phyloP scores from a whole-genome alignment of 2,797 vertebrate genomes.

The Melanotaenia parkinsoni region DNA sequence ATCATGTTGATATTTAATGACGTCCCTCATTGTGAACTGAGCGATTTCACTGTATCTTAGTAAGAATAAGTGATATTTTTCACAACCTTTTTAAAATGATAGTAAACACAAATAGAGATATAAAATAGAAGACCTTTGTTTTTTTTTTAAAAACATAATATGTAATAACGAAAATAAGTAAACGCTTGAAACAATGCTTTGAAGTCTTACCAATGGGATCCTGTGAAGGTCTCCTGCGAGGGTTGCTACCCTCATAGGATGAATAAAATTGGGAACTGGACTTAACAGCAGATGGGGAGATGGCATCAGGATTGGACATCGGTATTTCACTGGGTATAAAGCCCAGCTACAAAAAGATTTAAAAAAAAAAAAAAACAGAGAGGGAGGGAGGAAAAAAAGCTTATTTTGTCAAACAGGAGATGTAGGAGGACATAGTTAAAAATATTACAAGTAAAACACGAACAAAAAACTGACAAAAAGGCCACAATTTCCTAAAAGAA shows the following conservation, averaged over 20 bases:
- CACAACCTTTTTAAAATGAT: conserved; percentile 42
- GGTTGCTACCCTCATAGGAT: conserved; percentile 79
- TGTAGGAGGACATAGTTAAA: background rate
- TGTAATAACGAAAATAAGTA: background rate
- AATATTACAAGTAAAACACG: background rate
- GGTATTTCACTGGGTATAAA: conserved; percentile 90
- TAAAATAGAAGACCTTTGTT: conserved; percentile 17
- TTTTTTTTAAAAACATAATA: conserved; percentile 22
- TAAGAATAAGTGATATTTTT: conserved; percentile 59
- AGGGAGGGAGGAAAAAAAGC: conserved; percentile 18
- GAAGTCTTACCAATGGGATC: conserved; percentile 85
- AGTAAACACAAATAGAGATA: conserved; percentile 32
- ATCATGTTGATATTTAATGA: conserved; percentile 33
- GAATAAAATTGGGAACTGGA: conserved; percentile 88
- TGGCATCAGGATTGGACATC: conserved; percentile 87
- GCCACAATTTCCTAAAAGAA: background rate
- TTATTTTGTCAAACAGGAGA: background rate
- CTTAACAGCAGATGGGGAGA: conserved; percentile 90
- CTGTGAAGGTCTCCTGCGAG: conserved; percentile 88
- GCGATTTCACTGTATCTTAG: conserved; percentile 31
- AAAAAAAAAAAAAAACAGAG: background rate
- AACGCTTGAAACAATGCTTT: conserved; percentile 1
- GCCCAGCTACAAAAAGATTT: conserved; percentile 77
- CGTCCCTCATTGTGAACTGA: conserved; percentile 8
- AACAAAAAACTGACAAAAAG: background rate